Evolutionary conservation across 2,888 invertebrate species (phyloP).

Genomic region (Epistrophe eligans): DNA sequence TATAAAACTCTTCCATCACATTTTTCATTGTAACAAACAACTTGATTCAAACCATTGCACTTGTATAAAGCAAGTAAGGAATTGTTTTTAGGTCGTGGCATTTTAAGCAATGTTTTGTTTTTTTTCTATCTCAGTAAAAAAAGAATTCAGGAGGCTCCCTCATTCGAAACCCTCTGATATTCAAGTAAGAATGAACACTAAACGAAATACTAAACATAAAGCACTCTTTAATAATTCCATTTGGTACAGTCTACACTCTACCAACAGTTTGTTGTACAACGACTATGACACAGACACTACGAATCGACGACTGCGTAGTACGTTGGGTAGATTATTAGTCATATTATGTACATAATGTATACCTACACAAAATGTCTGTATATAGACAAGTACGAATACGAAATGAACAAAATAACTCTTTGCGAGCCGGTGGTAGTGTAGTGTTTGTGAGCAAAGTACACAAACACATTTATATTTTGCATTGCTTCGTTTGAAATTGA

Average conservation of each 20-base stretch:
- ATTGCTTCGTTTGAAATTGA: neutral
- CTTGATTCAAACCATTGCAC: neutral
- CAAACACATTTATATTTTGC: neutral
- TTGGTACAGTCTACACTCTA: neutral
- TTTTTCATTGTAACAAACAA: conserved; percentile 14
- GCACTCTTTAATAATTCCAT: neutral
- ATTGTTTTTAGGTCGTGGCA: conserved; percentile 15
- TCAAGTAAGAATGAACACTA: neutral
- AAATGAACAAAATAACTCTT: neutral
- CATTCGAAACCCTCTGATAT: neutral
- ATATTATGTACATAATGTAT: neutral
- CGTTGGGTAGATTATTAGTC: neutral
- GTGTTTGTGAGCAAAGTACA: neutral
- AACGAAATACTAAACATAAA: neutral
- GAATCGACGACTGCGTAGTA: neutral
- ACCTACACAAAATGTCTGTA: neutral
- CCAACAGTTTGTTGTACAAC: neutral
- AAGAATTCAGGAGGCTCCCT: neutral
- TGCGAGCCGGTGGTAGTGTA: neutral
- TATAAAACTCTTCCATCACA: conserved; percentile 5
- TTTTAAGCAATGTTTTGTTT: neutral
- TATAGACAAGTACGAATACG: neutral
- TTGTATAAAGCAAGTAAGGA: conserved; percentile 1
- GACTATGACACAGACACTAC: too few species aligned
- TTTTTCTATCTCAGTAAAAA: neutral